Percentiles rank a stretch among this genome's conserved stretches.
Conservation (phyloP, 2,888 invertebrate species). For the Slavum lentiscoides region DNA sequence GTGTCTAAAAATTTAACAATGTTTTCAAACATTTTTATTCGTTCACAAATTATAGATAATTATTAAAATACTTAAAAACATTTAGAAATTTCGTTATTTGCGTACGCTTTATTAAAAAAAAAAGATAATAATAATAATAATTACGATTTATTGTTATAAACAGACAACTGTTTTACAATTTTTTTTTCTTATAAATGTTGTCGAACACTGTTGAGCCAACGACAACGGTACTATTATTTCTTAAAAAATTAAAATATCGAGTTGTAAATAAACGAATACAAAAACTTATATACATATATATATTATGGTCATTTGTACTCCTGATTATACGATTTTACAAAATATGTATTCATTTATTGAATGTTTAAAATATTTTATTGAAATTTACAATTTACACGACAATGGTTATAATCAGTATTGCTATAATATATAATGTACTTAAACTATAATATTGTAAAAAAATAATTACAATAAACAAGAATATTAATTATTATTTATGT, state of each 20-base stretch:
- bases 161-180: constrained; percentile 12
- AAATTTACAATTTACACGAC: neutral
- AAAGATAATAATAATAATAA: neutral
- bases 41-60: neutral
- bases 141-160: constrained; percentile 17
- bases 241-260: neutral
- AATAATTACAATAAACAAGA: constrained; percentile 17
- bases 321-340: constrained; percentile 23
- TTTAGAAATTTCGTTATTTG: neutral
- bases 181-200: neutral
- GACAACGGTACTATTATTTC: constrained; percentile 1
- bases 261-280: constrained; percentile 26
- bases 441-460: constrained; percentile 23
- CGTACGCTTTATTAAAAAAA: neutral
- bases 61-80: constrained; percentile 7
- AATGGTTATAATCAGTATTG: constrained; percentile 23
- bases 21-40: neutral
- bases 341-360: constrained; percentile 27
- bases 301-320: constrained; percentile 8
- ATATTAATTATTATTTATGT: constrained; percentile 9
- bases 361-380: constrained; percentile 24
- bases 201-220: neutral
- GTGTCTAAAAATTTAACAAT: neutral
- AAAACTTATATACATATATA: neutral
- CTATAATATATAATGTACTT: constrained; percentile 28